Conservation (phyloP, 1,140 invertebrate species). For the Drosophila rufa region DNA sequence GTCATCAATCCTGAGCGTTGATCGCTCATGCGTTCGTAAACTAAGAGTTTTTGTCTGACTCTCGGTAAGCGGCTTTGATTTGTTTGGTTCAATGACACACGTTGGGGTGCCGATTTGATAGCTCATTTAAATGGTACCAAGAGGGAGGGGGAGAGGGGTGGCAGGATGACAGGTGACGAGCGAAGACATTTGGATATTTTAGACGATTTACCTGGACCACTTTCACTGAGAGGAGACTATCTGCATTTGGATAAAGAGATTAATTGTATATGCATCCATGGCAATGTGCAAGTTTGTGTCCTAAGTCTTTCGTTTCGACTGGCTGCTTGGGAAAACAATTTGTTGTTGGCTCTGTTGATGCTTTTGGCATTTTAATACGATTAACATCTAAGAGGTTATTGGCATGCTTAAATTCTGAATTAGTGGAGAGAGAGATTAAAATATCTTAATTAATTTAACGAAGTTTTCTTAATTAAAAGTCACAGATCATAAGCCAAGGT, state of each 20-base stretch:
- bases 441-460: not conserved
- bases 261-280: conserved; percentile 49
- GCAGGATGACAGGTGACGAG: conserved; percentile 40
- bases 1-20: conserved; percentile 74
- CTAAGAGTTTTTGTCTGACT: conserved; percentile 63
- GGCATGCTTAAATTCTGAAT: not conserved
- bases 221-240: conserved; percentile 51
- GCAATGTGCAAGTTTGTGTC: conserved; percentile 49
- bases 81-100: conserved; percentile 74
- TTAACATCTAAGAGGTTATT: conserved; percentile 9
- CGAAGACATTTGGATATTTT: conserved; percentile 59
- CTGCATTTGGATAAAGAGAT: conserved; percentile 41
- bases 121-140: conserved; percentile 71
- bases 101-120: conserved; percentile 74
- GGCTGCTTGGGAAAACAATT: conserved; percentile 3
- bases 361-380: conserved; percentile 10
- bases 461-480: not conserved
- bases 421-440: not conserved
- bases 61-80: conserved; percentile 76
- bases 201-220: conserved; percentile 62
- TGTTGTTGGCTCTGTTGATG: not conserved
- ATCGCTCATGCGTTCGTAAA: conserved; percentile 49
- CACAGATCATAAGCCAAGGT: not conserved
- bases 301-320: conserved; percentile 51
- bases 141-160: not conserved